Conservation (phyloP, 2,797 vertebrate genomes). For the Spinibarbus caldwelli region DNA sequence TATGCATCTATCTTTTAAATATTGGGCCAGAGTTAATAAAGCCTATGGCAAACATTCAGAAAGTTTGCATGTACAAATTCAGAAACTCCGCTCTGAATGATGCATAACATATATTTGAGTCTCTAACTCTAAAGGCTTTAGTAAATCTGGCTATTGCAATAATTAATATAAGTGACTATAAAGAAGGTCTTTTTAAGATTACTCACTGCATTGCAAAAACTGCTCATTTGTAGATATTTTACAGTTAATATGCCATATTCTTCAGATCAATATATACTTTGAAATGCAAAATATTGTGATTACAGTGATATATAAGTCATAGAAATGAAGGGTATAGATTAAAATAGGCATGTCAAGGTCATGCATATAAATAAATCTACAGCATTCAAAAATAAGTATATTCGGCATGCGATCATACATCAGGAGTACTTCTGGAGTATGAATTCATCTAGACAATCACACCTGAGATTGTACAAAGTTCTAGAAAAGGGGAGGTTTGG, state of each 20-base stretch:
- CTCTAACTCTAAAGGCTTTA: conserved; percentile 49
- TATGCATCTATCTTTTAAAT: conserved; percentile 72
- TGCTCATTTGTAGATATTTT: conserved; percentile 63
- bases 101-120: conserved; percentile 16
- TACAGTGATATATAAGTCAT: conserved; percentile 60
- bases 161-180: conserved; percentile 64
- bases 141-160: conserved; percentile 67
- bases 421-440: conserved; percentile 68
- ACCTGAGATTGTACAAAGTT: conserved; percentile 80
- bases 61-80: conserved; percentile 69
- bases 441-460: conserved; percentile 70
- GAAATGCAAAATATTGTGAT: conserved; percentile 73
- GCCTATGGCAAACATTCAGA: conserved; percentile 43
- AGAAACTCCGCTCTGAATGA: conserved; percentile 63
- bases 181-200: conserved; percentile 44
- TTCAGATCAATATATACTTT: conserved; percentile 61
- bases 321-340: conserved; percentile 63
- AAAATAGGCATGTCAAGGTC: conserved; percentile 72
- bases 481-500: conserved; percentile 68
- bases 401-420: conserved; percentile 74
- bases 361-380: conserved; percentile 77
- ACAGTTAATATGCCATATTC: conserved; percentile 62
- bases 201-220: conserved; percentile 53
- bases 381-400: conserved; percentile 70
- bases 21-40: conserved; percentile 67